These are phyloP conservation scores for Antedon mediterranea DNA, from an alignment of 53 echinoderm and acorn worm species.

Conservation along the genomic window DNA sequence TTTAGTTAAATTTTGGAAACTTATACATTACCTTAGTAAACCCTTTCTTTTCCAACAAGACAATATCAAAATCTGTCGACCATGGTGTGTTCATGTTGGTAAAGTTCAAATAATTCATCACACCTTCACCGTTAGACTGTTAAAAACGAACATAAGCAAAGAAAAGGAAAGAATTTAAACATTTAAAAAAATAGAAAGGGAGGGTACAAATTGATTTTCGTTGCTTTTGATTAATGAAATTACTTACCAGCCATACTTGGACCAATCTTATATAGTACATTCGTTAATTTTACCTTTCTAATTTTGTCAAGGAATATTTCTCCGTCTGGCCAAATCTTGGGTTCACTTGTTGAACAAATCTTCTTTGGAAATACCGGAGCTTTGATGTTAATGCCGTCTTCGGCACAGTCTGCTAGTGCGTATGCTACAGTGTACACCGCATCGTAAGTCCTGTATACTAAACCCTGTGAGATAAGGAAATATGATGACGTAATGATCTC, in stretches of 20 bases:
- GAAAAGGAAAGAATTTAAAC: too few species aligned
- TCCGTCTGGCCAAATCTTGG: neutral
- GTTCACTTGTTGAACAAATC: neutral
- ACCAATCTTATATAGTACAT: neutral
- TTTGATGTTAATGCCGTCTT: neutral
- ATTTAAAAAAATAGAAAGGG: too few species aligned
- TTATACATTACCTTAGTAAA: neutral
- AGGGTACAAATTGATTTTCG: too few species aligned
- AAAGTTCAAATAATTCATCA: constrained; percentile 6
- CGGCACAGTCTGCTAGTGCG: neutral
- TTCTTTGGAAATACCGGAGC: neutral
- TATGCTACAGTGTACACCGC: neutral
- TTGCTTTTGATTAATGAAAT: too few species aligned
- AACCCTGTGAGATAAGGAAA: neutral
- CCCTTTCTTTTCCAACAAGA: neutral
- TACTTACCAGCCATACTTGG: too few species aligned
- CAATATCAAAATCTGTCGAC: constrained; percentile 1
- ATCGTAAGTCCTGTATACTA: neutral
- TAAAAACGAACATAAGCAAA: neutral
- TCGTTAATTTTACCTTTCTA: neutral
- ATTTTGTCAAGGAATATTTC: neutral
- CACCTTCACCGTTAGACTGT: neutral
- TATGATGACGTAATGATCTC: too few species aligned
- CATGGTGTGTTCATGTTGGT: constrained; percentile 3
- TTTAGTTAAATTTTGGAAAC: too few species aligned